A percentile compares a stretch with the other conserved stretches of the same genome.
Conservation (phyloP, 2,888 invertebrate genomes). For the Xanthorhoe designata region DNA sequence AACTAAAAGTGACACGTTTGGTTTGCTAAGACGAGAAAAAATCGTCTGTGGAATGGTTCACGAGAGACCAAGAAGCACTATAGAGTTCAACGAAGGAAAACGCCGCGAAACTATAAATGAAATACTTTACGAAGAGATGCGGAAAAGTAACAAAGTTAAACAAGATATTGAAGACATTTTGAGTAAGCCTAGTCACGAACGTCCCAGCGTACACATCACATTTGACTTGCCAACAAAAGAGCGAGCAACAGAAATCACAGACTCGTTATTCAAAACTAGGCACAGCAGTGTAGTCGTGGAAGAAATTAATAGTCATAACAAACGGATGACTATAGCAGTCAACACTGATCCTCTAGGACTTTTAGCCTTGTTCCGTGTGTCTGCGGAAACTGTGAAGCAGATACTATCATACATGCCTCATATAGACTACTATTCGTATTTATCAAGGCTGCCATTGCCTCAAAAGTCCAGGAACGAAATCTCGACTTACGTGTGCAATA, state of each 20-base stretch:
- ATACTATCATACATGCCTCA: slow-evolving; percentile 64
- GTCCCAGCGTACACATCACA: slow-evolving; percentile 52
- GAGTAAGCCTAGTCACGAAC: slow-evolving; percentile 43
- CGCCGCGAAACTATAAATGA: slow-evolving; percentile 44
- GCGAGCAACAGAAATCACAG: slow-evolving; percentile 62
- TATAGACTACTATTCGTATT: slow-evolving; percentile 59
- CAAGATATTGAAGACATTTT: slow-evolving; percentile 58
- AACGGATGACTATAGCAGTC: slow-evolving; percentile 64
- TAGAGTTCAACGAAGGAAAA: slow-evolving; percentile 33
- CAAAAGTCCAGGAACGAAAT: slow-evolving; percentile 36
- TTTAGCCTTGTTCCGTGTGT: slow-evolving; percentile 62
- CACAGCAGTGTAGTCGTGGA: slow-evolving; percentile 40
- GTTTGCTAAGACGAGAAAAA: slow-evolving; percentile 32
- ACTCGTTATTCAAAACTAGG: slow-evolving; percentile 51
- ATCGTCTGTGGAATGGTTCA: slow-evolving; percentile 43
- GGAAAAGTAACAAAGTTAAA: slow-evolving; percentile 60
- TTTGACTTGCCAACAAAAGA: slow-evolving; percentile 68
- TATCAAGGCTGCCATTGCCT: slow-evolving; percentile 52
- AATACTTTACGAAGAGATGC: slow-evolving; percentile 55
- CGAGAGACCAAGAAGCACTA: slow-evolving; percentile 40
- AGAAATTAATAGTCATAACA: slow-evolving; percentile 37
- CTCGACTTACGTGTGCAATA: slow-evolving; percentile 63
- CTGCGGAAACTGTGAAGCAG: slow-evolving; percentile 63
- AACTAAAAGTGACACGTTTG: slow-evolving; percentile 26
- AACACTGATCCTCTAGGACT: slow-evolving; percentile 75